Evolutionary conservation across 2,888 invertebrate genomes (phyloP).

Genomic region (Lithosia quadra): DNA sequence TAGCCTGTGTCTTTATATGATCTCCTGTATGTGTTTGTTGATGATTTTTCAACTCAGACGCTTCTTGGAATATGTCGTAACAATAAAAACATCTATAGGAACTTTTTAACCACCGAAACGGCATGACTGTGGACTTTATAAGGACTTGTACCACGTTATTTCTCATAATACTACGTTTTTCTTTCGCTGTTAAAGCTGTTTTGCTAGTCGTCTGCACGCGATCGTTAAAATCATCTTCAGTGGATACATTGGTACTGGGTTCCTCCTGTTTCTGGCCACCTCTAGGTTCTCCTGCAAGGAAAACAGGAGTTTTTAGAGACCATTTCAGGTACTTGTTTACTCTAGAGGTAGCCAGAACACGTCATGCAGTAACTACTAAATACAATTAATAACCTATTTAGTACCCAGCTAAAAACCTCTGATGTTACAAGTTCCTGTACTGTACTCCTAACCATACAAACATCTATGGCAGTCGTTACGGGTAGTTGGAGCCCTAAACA

Average conservation of each 20-base stretch:
- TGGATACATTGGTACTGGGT: conserved; percentile 30
- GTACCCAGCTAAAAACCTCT: neutral
- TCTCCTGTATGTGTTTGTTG: conserved; percentile 67
- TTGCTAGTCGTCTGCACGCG: conserved; percentile 33
- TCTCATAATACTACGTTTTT: conserved; percentile 74
- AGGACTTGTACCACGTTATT: conserved; percentile 75
- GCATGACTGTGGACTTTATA: conserved; percentile 75
- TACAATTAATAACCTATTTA: neutral
- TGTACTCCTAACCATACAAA: no score
- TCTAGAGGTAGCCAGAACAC: conserved; percentile 68
- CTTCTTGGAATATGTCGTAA: conserved; percentile 81
- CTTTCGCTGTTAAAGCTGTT: conserved; percentile 58
- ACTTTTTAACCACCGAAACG: conserved; percentile 81
- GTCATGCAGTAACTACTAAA: conserved; percentile 39
- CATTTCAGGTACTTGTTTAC: conserved; percentile 41
- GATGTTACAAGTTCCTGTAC: no score
- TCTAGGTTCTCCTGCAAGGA: conserved; percentile 79
- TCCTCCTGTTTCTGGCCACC: conserved; percentile 67
- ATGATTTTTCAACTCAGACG: conserved; percentile 72
- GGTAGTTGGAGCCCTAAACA: no score
- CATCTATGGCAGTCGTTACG: no score
- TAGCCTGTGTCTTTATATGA: conserved; percentile 69
- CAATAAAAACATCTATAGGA: conserved; percentile 83
- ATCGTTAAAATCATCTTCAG: conserved; percentile 20
- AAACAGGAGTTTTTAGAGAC: conserved; percentile 65